Conservation (phyloP, 1,140 invertebrate species). For the Antheraea mylitta region DNA sequence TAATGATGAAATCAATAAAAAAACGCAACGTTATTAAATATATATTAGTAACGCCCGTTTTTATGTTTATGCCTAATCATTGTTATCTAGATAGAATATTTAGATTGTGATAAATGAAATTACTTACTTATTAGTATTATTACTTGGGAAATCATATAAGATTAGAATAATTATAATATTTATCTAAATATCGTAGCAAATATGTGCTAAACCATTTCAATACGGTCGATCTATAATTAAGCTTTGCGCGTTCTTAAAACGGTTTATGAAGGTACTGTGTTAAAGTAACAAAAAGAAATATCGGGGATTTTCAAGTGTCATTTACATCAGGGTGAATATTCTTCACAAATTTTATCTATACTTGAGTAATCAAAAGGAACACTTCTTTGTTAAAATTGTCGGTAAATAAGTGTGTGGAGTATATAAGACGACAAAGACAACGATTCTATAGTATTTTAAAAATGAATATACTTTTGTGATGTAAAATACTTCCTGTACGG, state of each 20-base stretch:
- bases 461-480: not conserved
- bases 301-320: not conserved
- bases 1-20: too few species aligned
- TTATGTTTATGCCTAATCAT: too few species aligned
- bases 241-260: not conserved
- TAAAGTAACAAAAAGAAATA: not conserved
- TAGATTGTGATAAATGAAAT: too few species aligned
- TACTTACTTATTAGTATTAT: too few species aligned
- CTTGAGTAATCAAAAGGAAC: not conserved
- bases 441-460: not conserved
- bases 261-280: not conserved
- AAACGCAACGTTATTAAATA: too few species aligned
- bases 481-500: too few species aligned
- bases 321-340: not conserved
- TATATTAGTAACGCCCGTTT: too few species aligned
- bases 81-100: too few species aligned
- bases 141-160: too few species aligned
- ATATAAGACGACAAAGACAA: not conserved
- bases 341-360: not conserved
- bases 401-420: not conserved
- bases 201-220: too few species aligned
- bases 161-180: too few species aligned
- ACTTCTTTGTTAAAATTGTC: not conserved
- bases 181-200: too few species aligned
- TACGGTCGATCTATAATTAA: not conserved